Percentiles rank a stretch among this genome's conserved stretches.
These are phyloP conservation scores for Phocoena phocoena DNA, from an alignment of 2,113 vertebrate genomes.

Conservation along the genomic window DNA sequence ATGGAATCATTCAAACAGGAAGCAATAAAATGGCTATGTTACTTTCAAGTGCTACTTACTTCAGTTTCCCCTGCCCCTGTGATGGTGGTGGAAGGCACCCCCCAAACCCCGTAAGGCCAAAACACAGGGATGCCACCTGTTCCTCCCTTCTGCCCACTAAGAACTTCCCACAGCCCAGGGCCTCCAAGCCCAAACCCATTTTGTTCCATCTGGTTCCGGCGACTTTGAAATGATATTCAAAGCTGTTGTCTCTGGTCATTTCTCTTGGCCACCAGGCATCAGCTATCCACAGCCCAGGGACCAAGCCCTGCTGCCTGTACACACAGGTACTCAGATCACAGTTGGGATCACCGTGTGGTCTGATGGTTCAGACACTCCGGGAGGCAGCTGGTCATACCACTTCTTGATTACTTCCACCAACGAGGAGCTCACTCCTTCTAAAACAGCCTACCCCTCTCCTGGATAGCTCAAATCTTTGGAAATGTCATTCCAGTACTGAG, in stretches of 20 bases:
- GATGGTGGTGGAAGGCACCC: fast-evolving
- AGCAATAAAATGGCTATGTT: fast-evolving
- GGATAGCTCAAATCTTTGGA: neutral
- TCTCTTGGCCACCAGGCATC: neutral
- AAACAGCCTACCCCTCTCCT: neutral
- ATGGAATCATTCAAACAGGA: fast-evolving
- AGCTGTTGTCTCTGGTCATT: neutral
- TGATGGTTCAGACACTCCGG: neutral
- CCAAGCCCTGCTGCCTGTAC: no score
- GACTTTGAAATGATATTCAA: neutral
- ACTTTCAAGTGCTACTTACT: neutral
- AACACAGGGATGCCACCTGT: fast-evolving
- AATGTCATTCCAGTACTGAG: neutral
- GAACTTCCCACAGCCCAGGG: fast-evolving
- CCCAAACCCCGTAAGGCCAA: fast-evolving
- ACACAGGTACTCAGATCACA: neutral
- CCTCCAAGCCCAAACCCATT: neutral
- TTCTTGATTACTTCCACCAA: neutral
- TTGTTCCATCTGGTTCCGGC: fast-evolving
- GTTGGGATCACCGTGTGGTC: neutral
- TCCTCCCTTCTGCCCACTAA: neutral
- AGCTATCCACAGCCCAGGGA: neutral
- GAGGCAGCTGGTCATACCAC: fast-evolving
- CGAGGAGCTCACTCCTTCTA: neutral
- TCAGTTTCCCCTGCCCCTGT: fast-evolving